Base-by-base conservation (phyloP, 2,888 invertebrate species). In the Timandra comae region DNA sequence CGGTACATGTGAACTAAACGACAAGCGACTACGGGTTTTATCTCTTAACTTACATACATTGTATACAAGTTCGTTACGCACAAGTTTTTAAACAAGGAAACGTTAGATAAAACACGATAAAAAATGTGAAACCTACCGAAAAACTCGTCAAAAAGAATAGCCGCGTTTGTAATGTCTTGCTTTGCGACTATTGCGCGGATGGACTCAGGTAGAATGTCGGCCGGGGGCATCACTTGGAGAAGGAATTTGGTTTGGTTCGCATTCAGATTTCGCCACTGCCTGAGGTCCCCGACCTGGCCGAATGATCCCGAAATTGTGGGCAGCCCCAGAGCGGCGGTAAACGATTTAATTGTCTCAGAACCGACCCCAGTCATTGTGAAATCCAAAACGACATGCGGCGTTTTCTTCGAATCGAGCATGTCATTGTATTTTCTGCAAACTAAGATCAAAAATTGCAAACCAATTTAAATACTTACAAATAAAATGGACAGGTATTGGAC, bases 151-250 rank as follows among this genome's bases (percentile, higher is more conserved):
- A 94, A 97, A 27, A 98, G 87, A 29, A 98, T 94, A 3, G 95
- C 97, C 7, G 96, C 96, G 64, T 96, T 96, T 3, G 94, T 94
- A 33, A 97, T 94, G 61, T 96, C 95, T 75, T 96, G 92, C 44
- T 90, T 89, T 0, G 89, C 86, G 2, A 95, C 93, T 49, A 97
- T 90, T 26, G 94, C 92, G 33, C 95, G 86, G 1, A 98, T 89
- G 1, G 93, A 90, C 70, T 95, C 93, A 0, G 96, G 93, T 42
- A 96, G 90, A 16, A 95, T 84, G 61, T 96, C 96, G 0, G 93
- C 92, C 0, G 96, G 96, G 0, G 96, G 95, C 81, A 91, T 91
- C 23, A 95, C 88, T 80, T 96, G 96, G 5, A 96, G 79, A 13
- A 96, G 78, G 73, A 92, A 96, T 49, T 90, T 90, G 31, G 89